Evolutionary conservation across 1,140 invertebrate genomes (phyloP), one percentile per base, ranked within the genome.

Genomic region (Aphelinus atriplicis): DNA sequence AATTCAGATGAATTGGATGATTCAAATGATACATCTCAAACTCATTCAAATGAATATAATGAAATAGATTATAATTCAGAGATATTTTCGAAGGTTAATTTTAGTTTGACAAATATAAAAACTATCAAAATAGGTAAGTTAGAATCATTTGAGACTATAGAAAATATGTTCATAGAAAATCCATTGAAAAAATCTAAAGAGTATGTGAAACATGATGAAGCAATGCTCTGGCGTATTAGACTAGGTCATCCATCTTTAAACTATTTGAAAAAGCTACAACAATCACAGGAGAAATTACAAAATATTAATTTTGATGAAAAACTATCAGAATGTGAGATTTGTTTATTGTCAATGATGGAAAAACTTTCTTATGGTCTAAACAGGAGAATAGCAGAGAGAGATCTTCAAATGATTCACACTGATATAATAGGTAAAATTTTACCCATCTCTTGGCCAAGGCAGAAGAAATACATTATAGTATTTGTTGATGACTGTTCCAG

Each of bases 211-310:
- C 51, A 60, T 4, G 79, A 50, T 66, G 79, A 79, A 74, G 77
- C 71, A 0, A 77, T 81, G 76, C 3, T 77, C 43, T 81, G 78
- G 79, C 80, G 80, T 55, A 2, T 73, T 7, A 80, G 77, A 68
- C 47, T 81, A 47, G 78, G 80, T 1, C 79, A 81, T 75, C 78
- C 78, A 58, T 80, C 80, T 3, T n/a, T 78, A 9, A 76, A 71
- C 4, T 79, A 79, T 77, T 64, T 80, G 45, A 78, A 72, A 72
- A 76, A 47, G 45, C 10, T 81, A 26, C 79, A 81, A 65, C 78
- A 78, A 58, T 72, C 69, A 73, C 69, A 78, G 6, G 69, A 77
- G 45, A 60, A 43, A 4, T 60, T 81, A 75, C 56, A 78, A 63
- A 5, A 78, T 62, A 57, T 81, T 51, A 74, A 78, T 7, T 81